Conservation (phyloP, 1,140 invertebrate genomes). For the Panagrolaimus sp. region DNA sequence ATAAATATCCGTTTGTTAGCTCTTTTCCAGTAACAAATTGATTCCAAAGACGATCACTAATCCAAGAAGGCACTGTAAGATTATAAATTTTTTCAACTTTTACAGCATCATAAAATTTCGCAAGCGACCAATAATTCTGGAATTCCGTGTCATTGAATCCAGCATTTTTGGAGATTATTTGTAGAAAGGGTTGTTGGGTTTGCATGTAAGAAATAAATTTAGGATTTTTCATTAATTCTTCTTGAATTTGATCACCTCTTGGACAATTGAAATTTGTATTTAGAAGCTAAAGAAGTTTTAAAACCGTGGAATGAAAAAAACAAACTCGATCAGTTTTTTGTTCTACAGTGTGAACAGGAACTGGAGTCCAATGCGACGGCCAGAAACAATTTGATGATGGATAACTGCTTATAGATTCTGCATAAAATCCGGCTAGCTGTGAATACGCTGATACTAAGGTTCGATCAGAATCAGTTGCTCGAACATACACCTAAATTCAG, state of each 20-base stretch:
- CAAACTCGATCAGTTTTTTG: not conserved
- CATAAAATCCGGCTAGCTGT: not conserved
- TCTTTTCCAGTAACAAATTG: not conserved
- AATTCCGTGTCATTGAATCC: too few species aligned
- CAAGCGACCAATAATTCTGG: too few species aligned
- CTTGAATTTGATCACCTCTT: not conserved
- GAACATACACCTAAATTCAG: not conserved
- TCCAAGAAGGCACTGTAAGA: not conserved
- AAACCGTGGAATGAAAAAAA: not conserved
- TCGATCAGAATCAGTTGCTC: not conserved
- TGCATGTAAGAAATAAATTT: too few species aligned
- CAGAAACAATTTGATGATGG: not conserved
- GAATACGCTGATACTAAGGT: not conserved
- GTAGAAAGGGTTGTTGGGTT: too few species aligned
- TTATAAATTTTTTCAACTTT: not conserved
- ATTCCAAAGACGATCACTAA: not conserved
- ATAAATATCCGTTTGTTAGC: not conserved
- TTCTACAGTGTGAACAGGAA: conserved; percentile 9
- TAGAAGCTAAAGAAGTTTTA: not conserved
- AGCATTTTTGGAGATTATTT: too few species aligned
- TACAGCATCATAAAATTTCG: too few species aligned
- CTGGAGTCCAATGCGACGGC: conserved; percentile 4
- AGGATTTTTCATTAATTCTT: not conserved
- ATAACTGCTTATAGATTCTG: not conserved
- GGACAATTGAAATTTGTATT: not conserved